Evolutionary conservation across 2,797 vertebrate species (phyloP).

Genomic region (Poecilia gillii): DNA sequence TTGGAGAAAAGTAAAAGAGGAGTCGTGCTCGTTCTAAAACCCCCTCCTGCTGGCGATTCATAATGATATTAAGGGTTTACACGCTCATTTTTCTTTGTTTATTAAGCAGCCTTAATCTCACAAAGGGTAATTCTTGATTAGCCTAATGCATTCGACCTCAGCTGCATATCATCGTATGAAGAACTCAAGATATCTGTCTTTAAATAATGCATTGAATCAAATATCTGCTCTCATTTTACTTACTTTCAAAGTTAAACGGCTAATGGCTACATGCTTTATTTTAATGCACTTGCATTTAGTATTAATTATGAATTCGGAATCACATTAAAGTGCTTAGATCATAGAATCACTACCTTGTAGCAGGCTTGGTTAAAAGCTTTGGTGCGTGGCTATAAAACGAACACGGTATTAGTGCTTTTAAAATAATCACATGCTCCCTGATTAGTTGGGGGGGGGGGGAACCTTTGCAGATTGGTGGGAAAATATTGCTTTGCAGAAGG

Average conservation of each 20-base stretch:
- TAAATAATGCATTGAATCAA: slow-evolving; percentile 17
- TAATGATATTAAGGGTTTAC: slow-evolving; percentile 69
- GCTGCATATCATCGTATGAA: slow-evolving; percentile 23
- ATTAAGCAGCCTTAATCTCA: slow-evolving; percentile 71
- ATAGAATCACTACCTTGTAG: not conserved
- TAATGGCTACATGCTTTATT: slow-evolving; percentile 1
- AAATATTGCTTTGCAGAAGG: slow-evolving; percentile 3
- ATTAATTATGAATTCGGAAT: slow-evolving; percentile 7
- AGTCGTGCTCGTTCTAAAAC: slow-evolving; percentile 69
- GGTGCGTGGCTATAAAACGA: not conserved
- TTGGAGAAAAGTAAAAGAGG: not conserved
- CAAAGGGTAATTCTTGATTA: slow-evolving; percentile 50
- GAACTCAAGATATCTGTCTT: not conserved
- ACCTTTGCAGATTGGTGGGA: not conserved
- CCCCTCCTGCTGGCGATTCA: slow-evolving; percentile 67
- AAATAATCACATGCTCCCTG: not conserved
- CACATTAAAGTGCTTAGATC: not conserved
- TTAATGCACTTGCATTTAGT: not conserved
- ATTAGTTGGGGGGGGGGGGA: not conserved
- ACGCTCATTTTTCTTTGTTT: slow-evolving; percentile 73
- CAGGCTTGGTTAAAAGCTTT: not conserved
- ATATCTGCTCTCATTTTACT: slow-evolving; percentile 26
- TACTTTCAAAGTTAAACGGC: slow-evolving; percentile 17
- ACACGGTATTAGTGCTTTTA: not conserved
- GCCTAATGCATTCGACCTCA: slow-evolving; percentile 41